Evolutionary conservation across 2,888 invertebrate genomes (phyloP), one percentile per base, ranked within the genome.

Genomic region (Himalopsyche anomala): DNA sequence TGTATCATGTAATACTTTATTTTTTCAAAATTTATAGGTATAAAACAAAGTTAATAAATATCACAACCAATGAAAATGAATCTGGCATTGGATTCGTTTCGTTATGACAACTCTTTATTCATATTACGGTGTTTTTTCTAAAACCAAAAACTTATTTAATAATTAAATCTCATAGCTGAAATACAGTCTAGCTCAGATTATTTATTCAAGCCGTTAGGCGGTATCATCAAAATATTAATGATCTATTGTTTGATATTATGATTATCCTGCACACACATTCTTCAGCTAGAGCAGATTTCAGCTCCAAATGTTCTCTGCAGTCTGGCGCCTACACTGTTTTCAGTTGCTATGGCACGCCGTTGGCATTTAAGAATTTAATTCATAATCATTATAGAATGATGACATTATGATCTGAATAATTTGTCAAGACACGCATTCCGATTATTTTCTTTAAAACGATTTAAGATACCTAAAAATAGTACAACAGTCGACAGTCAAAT

Each of bases 361-460:
- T 84, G 84, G 55, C 84, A 84, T 84, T 84, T 84, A 56, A 17
- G 40, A 56, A 42, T 17, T 62, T n/a, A 56, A 69, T 62, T 36
- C 45, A 19, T 38, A 84, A 84, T 84, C 56, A 80, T 45, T 80
- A 84, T 80, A 80, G 19, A 56, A 40, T 56, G 55, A 54, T 84
- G 84, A 84, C 84, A 80, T 84, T 80, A 81, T 56, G 38, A 17
- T 19, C 45, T 40, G 62, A 80, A 42, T 69, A 69, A 83, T 69
- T 62, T 62, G 62, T 19, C 62, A 62, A n/a, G 62, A 19, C 19
- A 62, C 19, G 28, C 62, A 62, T 62, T 62, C 62, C 19, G 5
- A 62, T 19, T 62, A 51, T 62, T 62, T 62, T 62, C 62, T 19
- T 28, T 19, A 62, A 62, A 28, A 28, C 62, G 56, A 19, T 56